A percentile compares a stretch with the other conserved stretches of the same genome.
phyloP scores from a whole-genome alignment of 1,140 invertebrate species.

The Danaus melanippus region DNA sequence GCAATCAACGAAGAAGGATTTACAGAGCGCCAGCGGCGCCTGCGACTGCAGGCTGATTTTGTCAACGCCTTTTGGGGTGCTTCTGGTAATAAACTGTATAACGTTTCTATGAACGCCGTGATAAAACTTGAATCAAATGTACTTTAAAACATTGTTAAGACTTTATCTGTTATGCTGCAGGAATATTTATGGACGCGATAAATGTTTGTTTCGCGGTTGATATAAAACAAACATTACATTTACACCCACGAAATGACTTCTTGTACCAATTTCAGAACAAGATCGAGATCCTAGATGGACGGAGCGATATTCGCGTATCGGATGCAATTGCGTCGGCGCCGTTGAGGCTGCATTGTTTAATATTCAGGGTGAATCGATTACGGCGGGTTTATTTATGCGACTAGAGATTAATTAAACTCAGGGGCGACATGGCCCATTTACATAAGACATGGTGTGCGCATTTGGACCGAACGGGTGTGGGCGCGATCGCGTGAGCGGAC shows the following conservation, averaged over 20 bases:
- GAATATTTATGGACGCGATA: no score
- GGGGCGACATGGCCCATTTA: constrained; percentile 59
- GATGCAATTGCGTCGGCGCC: constrained; percentile 33
- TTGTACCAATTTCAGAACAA: background rate
- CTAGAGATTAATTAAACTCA: constrained; percentile 64
- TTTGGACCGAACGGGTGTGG: constrained; percentile 51
- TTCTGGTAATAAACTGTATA: no score
- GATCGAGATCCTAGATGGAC: constrained; percentile 2
- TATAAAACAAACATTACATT: no score
- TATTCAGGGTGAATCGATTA: constrained; percentile 54
- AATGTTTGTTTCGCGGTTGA: no score
- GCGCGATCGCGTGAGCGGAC: constrained; percentile 44
- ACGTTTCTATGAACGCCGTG: no score
- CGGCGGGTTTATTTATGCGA: constrained; percentile 58
- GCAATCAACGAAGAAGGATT: constrained; percentile 48
- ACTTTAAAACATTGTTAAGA: no score
- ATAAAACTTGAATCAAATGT: no score
- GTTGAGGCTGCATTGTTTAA: constrained; percentile 38
- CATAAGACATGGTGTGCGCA: constrained; percentile 65
- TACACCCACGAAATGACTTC: no score
- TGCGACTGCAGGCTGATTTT: constrained; percentile 4
- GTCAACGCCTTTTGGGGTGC: constrained; percentile 2
- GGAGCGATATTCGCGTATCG: constrained; percentile 15
- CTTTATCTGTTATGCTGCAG: no score
- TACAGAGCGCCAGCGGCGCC: constrained; percentile 7